Evolutionary conservation across 2,113 vertebrate species (phyloP), one percentile per base, ranked within the genome.

Genomic region (Rhinogobius similis): DNA sequence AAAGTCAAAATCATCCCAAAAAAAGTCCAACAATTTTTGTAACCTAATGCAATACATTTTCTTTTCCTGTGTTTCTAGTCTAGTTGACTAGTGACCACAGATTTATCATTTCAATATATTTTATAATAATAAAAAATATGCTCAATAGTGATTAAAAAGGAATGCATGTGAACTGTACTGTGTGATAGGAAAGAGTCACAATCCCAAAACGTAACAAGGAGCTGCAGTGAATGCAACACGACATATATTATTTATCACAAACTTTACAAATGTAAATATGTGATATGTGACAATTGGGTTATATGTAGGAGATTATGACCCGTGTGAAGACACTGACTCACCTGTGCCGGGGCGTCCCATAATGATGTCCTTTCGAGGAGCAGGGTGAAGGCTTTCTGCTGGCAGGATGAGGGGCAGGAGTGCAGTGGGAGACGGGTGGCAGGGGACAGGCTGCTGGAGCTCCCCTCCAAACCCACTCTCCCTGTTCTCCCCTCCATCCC

Each of bases 341-440:
- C 96, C 96, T 90, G 96, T 96, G 75, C 96, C 96, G 21, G 96
- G 96, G 21, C 95, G 93, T 77, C 95, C 96, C 94, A 97, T 96
- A 84, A 97, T 95, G 87, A 97, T 94, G 83, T 96, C 95, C 82
- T 96, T 97, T 78, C 95, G 94, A 16, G 96, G 96, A 2, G 92
- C 92, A 0, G 95, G 96, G 75, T 96, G 95, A 78, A 93, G 90
- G 67, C 91, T 94, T 84, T 94, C 94, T 4, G 93, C 92, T 18
- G 95, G 95, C 68, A 97, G 94, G 76, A 96, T 94, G 69, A 97
- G 92, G 1, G 96, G 96, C 75, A 97, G 90, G 78, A 97, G 91
- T 61, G 96, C 95, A 0, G 96, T 95, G 1, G 96, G 96, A 65
- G 96, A 94, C 6, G 96, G 96, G 75, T 97, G 96, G 84, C 95